Evolutionary conservation across 2,113 vertebrate genomes (phyloP).

Genomic region (Nothoprocta perdicaria): DNA sequence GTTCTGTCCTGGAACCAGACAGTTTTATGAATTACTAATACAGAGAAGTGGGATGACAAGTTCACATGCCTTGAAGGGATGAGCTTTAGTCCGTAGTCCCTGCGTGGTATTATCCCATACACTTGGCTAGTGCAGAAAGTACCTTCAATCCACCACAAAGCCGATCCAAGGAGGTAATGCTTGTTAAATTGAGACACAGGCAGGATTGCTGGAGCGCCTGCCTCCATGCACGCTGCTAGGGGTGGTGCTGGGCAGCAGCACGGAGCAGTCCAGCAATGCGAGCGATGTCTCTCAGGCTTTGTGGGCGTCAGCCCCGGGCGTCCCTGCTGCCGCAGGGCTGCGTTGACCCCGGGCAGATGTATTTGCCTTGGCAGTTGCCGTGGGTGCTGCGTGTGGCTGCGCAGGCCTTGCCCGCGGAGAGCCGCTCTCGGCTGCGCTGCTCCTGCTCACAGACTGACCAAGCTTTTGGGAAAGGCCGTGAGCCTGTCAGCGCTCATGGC

Average conservation of each 20-base stretch:
- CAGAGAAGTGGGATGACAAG: neutral
- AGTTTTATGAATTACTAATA: neutral
- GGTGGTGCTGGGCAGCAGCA: neutral
- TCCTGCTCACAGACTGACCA: neutral
- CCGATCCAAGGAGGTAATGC: neutral
- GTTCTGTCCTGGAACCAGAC: neutral
- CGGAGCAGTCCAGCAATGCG: neutral
- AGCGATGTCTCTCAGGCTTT: neutral
- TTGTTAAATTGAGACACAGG: neutral
- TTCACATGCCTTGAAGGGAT: accelerated
- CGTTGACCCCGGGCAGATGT: neutral
- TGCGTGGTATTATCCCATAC: neutral
- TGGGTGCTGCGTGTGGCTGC: accelerated
- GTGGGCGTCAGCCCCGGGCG: neutral
- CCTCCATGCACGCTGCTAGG: accelerated
- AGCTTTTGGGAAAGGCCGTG: neutral
- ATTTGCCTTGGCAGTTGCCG: neutral
- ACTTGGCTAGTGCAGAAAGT: neutral
- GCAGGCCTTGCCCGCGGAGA: neutral
- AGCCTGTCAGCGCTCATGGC: neutral
- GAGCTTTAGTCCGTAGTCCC: neutral
- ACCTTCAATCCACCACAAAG: neutral
- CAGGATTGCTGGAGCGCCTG: neutral
- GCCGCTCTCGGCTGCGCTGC: neutral
- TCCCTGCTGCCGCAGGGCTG: neutral